phyloP scores from a whole-genome alignment of 2,797 vertebrate species.

The Enteromius argenteus region DNA sequence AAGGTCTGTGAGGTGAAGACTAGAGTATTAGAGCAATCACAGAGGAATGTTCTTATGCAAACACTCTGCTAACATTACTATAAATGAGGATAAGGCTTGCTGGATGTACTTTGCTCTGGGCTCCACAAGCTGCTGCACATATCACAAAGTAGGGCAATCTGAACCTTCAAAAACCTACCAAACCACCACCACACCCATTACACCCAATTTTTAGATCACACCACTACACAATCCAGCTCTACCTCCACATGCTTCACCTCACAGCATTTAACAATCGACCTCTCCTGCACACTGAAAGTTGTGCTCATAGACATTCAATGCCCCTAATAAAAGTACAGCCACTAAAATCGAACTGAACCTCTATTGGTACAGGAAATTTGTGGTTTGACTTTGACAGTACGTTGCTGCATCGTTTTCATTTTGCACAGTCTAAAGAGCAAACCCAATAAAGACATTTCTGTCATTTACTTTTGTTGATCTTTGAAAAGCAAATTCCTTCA shows the following conservation, averaged over 20 bases:
- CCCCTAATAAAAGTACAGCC: neutral
- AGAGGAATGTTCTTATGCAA: constrained; percentile 76
- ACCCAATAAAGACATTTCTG: neutral
- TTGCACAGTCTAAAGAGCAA: neutral
- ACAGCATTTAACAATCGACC: neutral
- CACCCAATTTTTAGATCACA: neutral
- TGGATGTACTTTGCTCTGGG: constrained; percentile 66
- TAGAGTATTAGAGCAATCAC: constrained; percentile 74
- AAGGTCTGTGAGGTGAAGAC: constrained; percentile 62
- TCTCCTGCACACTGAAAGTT: neutral
- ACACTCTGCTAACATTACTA: constrained; percentile 74
- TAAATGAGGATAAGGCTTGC: constrained; percentile 71
- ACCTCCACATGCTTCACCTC: neutral
- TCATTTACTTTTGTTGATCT: neutral
- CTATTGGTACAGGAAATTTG: neutral
- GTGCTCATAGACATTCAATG: neutral
- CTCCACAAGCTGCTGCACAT: constrained; percentile 66
- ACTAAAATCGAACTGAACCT: neutral
- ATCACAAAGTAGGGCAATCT: constrained; percentile 40
- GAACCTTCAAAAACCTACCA: constrained; percentile 49
- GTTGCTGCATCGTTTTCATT: neutral
- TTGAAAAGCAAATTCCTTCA: neutral
- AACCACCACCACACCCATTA: constrained; percentile 57
- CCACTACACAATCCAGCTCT: neutral
- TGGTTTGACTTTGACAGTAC: neutral